Evolutionary conservation across 2,797 vertebrate species (phyloP).

Genomic region (Atherinosoma microstoma): DNA sequence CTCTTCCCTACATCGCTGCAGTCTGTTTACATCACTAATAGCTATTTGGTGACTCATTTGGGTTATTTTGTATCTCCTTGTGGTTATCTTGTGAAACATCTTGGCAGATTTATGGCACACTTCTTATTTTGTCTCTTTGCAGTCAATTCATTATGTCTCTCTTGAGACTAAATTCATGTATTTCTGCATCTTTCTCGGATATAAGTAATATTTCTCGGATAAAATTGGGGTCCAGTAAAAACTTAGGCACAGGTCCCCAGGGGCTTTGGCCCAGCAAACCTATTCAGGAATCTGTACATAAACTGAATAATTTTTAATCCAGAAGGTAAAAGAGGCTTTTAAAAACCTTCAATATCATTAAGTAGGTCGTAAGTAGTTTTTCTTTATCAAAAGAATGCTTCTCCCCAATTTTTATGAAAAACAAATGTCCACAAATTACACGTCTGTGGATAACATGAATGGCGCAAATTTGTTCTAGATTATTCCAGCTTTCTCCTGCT

Average conservation of each 20-base stretch:
- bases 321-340: background rate
- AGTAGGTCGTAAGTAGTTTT: background rate
- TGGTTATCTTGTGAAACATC: background rate
- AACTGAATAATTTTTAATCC: background rate
- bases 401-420: too few species aligned
- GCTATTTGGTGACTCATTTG: background rate
- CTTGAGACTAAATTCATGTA: background rate
- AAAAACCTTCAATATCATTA: background rate
- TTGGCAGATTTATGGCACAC: background rate
- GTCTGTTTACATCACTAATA: background rate
- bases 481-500: background rate
- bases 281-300: background rate
- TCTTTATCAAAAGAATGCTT: too few species aligned
- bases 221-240: background rate
- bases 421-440: background rate
- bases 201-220: background rate
- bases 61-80: background rate
- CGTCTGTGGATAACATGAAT: background rate
- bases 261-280: background rate
- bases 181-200: background rate
- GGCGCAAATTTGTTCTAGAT: background rate
- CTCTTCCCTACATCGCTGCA: background rate
- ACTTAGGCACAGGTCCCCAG: background rate
- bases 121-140: background rate
- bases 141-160: background rate